Percentiles rank a stretch among this genome's conserved stretches.
Conservation (phyloP, 2,888 invertebrate genomes). For the Acanthosepion lycidas region DNA sequence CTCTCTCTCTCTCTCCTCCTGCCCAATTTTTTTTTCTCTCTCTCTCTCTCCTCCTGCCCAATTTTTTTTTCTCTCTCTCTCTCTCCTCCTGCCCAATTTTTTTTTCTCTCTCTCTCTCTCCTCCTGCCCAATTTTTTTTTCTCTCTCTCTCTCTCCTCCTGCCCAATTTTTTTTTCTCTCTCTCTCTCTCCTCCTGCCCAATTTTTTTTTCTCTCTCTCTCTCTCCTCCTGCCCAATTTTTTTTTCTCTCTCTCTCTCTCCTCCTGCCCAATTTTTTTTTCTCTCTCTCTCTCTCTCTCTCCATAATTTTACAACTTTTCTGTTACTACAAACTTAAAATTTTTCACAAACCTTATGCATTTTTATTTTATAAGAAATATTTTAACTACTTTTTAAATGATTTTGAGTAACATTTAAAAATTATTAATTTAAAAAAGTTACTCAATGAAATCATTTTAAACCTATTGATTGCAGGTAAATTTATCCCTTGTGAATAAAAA, state of each 20-base stretch:
- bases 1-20: too few species aligned
- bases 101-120: too few species aligned
- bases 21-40: too few species aligned
- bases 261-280: neutral
- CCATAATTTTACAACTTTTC: neutral
- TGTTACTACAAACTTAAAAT: neutral
- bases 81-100: neutral
- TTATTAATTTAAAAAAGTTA: too few species aligned
- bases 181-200: neutral
- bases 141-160: too few species aligned
- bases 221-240: too few species aligned
- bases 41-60: too few species aligned
- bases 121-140: too few species aligned
- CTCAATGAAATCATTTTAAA: neutral
- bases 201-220: neutral
- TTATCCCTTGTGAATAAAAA: neutral
- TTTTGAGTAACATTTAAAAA: neutral
- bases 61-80: neutral
- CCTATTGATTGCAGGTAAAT: neutral
- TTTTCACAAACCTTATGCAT: neutral
- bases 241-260: too few species aligned
- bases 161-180: too few species aligned
- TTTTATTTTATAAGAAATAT: neutral
- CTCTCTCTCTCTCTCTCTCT: neutral
- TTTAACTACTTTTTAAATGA: neutral